Conservation (phyloP, 2,113 vertebrate genomes). For the Orycteropus afer region DNA sequence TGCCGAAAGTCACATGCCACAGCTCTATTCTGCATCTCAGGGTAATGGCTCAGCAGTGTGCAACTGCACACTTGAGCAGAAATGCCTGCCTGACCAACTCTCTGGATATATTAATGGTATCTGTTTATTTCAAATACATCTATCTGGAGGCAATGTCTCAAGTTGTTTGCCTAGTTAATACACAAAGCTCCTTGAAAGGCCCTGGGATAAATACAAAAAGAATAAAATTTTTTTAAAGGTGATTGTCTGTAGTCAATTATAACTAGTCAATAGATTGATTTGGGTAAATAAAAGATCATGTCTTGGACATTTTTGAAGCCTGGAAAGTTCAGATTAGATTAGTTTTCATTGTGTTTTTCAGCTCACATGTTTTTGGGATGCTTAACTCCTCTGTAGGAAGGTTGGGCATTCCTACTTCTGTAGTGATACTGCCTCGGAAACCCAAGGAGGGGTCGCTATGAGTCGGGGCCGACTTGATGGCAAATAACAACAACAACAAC, state of each 20-base stretch:
- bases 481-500: too few relatives aligned
- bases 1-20: constrained; percentile 38
- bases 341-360: constrained; percentile 21
- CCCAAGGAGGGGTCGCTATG: too few relatives aligned
- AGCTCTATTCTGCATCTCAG: constrained; percentile 13
- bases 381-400: too few relatives aligned
- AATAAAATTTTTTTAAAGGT: constrained; percentile 58
- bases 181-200: not conserved
- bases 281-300: not conserved
- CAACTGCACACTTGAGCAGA: constrained; percentile 65
- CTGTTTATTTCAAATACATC: constrained; percentile 71
- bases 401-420: too few relatives aligned
- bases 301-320: constrained; percentile 16
- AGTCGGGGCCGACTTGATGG: too few relatives aligned
- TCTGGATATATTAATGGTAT: constrained; percentile 64
- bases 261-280: constrained; percentile 56
- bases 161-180: constrained; percentile 52
- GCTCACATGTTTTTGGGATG: not conserved
- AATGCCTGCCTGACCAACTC: constrained; percentile 49
- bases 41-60: not conserved
- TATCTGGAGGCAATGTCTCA: constrained; percentile 48
- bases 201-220: constrained; percentile 42
- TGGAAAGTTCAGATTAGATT: constrained; percentile 31
- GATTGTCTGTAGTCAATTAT: constrained; percentile 63
- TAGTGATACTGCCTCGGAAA: too few relatives aligned